Percentiles rank a stretch among this genome's conserved stretches.
phyloP scores from a whole-genome alignment of 1,140 invertebrate genomes.

The Drosophila tropicalis region DNA sequence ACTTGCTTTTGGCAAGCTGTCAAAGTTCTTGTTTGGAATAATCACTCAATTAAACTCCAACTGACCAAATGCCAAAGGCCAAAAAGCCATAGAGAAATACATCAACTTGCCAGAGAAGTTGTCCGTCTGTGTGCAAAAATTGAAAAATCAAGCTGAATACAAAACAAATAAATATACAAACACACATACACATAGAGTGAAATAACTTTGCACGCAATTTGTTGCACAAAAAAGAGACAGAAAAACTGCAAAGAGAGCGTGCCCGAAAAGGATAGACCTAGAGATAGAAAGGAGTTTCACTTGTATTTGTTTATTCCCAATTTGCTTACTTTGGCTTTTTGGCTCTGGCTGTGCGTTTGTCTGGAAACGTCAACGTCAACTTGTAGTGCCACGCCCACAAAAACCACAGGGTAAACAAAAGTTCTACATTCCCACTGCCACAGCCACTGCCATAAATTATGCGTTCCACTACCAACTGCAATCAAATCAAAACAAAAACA shows the following conservation, averaged over 20 bases:
- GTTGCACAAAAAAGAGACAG: slow-evolving; percentile 28
- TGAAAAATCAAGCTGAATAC: slow-evolving; percentile 55
- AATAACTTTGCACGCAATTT: slow-evolving; percentile 67
- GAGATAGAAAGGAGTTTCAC: not conserved
- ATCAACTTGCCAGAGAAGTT: slow-evolving; percentile 38
- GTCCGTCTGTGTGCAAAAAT: slow-evolving; percentile 29
- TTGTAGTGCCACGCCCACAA: slow-evolving; percentile 16
- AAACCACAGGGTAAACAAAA: slow-evolving; percentile 51
- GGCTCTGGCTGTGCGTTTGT: slow-evolving; percentile 37
- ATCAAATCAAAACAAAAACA: slow-evolving; percentile 62
- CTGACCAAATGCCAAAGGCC: slow-evolving; percentile 8
- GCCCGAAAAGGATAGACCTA: not conserved
- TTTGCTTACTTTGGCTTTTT: slow-evolving; percentile 35
- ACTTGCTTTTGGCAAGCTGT: slow-evolving; percentile 5
- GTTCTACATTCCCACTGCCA: slow-evolving; percentile 36
- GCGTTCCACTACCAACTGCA: slow-evolving; percentile 66
- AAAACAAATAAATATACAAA: slow-evolving; percentile 40
- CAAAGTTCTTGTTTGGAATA: slow-evolving; percentile 46
- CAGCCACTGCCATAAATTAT: slow-evolving; percentile 66
- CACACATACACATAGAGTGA: slow-evolving; percentile 26
- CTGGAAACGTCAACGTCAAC: slow-evolving; percentile 46
- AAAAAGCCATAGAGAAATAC: slow-evolving; percentile 35
- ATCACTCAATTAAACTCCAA: slow-evolving; percentile 61
- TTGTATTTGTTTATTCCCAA: slow-evolving; percentile 62
- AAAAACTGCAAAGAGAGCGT: not conserved